Percentiles rank a stretch among this genome's conserved stretches.
Conservation (phyloP, 2,797 vertebrate genomes). For the Euphonia xanthogaster region DNA sequence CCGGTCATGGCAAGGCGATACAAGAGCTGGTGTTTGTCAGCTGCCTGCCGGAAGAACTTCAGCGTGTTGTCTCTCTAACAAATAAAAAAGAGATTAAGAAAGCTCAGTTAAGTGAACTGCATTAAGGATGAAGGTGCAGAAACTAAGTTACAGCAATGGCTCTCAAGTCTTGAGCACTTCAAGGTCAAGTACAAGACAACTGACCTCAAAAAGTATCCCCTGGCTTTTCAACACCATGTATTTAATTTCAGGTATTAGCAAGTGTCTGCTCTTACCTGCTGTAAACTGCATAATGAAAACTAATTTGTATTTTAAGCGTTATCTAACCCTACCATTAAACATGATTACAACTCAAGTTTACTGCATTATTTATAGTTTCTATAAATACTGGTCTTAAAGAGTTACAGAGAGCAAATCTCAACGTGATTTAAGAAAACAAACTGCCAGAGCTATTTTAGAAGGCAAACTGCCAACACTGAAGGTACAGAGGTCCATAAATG, state of each 20-base stretch:
- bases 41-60: constrained; percentile 80
- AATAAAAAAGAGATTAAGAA: neutral
- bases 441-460: neutral
- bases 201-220: neutral
- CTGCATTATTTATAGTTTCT: neutral
- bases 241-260: neutral
- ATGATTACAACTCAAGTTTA: neutral
- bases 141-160: neutral
- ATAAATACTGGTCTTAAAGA: neutral
- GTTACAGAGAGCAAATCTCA: neutral
- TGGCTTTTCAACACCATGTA: neutral
- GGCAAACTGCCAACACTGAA: neutral
- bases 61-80: constrained; percentile 82
- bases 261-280: neutral
- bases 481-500: neutral
- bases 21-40: constrained; percentile 87
- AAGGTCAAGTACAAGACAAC: neutral
- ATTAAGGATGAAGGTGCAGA: neutral
- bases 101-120: neutral
- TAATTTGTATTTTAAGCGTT: neutral
- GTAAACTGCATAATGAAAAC: neutral
- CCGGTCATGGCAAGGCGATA: constrained; percentile 95
- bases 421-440: neutral
- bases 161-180: neutral
- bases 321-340: neutral